These are phyloP conservation scores for Himalopsyche kuldschensis DNA, from an alignment of 2,888 invertebrate species.

Conservation along the genomic window DNA sequence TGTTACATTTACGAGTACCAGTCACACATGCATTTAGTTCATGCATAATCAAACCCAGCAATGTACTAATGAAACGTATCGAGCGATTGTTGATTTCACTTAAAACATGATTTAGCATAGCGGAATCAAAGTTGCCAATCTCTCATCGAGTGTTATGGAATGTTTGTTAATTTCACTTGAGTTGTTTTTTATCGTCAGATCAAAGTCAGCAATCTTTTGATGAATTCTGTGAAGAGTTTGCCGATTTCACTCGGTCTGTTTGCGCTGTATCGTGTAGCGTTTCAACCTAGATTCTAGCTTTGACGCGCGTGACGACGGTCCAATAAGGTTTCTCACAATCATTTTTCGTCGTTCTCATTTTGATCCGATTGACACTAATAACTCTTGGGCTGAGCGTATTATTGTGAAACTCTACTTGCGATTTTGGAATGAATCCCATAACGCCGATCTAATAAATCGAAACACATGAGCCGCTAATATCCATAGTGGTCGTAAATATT, in stretches of 20 bases:
- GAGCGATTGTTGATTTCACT: too few species aligned
- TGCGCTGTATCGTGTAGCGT: neutral
- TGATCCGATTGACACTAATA: slow-evolving; percentile 36
- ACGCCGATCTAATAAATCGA: neutral
- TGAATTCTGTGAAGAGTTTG: neutral
- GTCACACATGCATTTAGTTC: neutral
- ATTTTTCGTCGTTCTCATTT: slow-evolving; percentile 35
- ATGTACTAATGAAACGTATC: neutral
- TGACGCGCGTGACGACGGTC: slow-evolving; percentile 5
- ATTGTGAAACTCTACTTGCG: slow-evolving; percentile 26
- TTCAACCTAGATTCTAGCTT: slow-evolving; percentile 23
- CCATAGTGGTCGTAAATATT: too few species aligned
- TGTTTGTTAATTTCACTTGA: neutral
- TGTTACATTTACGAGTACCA: neutral
- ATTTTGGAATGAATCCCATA: slow-evolving; percentile 12
- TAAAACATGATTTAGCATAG: too few species aligned
- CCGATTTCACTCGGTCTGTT: slow-evolving; percentile 1
- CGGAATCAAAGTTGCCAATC: too few species aligned
- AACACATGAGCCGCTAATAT: too few species aligned
- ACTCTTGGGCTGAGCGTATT: slow-evolving; percentile 26
- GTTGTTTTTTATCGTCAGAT: neutral
- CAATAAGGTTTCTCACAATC: slow-evolving; percentile 32
- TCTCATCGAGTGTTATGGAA: neutral
- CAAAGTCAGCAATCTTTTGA: neutral
- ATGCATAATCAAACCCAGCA: neutral